phyloP scores from a whole-genome alignment of 1,140 invertebrate genomes.

The Cydia pomonella region DNA sequence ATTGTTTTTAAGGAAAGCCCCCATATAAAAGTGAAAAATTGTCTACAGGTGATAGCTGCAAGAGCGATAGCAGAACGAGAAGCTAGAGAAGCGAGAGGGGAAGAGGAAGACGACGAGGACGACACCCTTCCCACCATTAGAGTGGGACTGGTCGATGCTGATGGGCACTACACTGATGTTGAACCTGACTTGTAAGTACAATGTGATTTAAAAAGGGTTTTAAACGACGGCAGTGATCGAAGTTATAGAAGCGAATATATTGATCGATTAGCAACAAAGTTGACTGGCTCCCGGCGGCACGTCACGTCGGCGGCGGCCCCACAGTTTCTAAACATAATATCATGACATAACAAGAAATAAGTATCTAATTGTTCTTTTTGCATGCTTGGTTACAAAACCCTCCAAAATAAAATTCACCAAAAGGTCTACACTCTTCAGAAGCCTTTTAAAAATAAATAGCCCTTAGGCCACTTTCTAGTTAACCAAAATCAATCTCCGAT shows the following conservation, averaged over 20 bases:
- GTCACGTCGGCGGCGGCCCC: no score
- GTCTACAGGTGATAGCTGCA: constrained; percentile 70
- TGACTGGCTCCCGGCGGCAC: no score
- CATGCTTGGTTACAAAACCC: no score
- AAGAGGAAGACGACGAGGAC: constrained; percentile 74
- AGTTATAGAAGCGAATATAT: no score
- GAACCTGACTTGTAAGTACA: constrained; percentile 75
- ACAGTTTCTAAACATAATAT: no score
- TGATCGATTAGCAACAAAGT: no score
- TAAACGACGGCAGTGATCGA: background rate
- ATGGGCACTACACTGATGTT: constrained; percentile 77
- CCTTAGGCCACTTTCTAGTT: constrained; percentile 13
- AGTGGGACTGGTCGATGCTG: constrained; percentile 70
- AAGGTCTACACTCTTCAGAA: background rate
- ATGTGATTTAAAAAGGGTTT: background rate
- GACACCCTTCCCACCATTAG: constrained; percentile 74
- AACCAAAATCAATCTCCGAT: constrained; percentile 21
- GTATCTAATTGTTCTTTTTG: no score
- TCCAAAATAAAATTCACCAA: background rate
- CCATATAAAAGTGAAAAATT: no score
- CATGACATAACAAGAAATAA: no score
- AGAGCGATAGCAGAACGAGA: constrained; percentile 70
- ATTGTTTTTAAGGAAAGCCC: no score
- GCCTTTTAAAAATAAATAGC: background rate
- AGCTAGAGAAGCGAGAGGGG: constrained; percentile 71